Base-by-base conservation (phyloP, 2,113 vertebrate species). In the Calonectris borealis region DNA sequence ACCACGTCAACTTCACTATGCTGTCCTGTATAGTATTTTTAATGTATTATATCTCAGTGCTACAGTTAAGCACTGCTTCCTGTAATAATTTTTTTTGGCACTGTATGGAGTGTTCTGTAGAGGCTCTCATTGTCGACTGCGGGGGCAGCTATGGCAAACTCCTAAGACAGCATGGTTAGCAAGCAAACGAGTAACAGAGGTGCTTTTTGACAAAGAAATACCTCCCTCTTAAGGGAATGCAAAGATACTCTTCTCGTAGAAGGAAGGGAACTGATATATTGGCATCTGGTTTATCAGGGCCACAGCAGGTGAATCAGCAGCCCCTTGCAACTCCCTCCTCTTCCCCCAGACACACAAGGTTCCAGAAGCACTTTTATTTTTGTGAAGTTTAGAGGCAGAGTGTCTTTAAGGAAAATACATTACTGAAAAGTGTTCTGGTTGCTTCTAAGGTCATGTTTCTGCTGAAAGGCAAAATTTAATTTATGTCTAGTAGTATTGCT, bases 111-210 rank as follows among this genome's bases (percentile, higher is more conserved):
- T 12, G 11, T 46, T 75, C 26, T 29, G 6, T 22, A 54, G 32
- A 52, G 48, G 14, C 3, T 14, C 87, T 71, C 16, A 17, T 24
- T 75, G 27, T 20, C 0, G 0, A 5, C 16, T 58, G 15, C 6
- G 26, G 25, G 15, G 16, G 4, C 16, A 64, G 26, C 26, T 79
- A 18, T 24, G 34, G 14, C 24, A 76, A 42, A 26, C 19, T 64
- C 49, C 20, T 68, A 6, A 26, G 24, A 51, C 20, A 40, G 20
- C 62, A 38, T 8, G 6, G 4, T 80, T 76, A 48, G 22, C 64
- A 76, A n/a, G 7, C 29, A 83, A 80, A 60, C 1, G 8, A 82
- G 31, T 60, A 49, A 29, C 11, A 54, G 61, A 22, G 38, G 21
- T 34, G 8, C 8, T 69, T 79, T 93, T 52, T 76, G 14, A 46